phyloP scores from a whole-genome alignment of 2,113 vertebrate genomes.

The Strix uralensis region DNA sequence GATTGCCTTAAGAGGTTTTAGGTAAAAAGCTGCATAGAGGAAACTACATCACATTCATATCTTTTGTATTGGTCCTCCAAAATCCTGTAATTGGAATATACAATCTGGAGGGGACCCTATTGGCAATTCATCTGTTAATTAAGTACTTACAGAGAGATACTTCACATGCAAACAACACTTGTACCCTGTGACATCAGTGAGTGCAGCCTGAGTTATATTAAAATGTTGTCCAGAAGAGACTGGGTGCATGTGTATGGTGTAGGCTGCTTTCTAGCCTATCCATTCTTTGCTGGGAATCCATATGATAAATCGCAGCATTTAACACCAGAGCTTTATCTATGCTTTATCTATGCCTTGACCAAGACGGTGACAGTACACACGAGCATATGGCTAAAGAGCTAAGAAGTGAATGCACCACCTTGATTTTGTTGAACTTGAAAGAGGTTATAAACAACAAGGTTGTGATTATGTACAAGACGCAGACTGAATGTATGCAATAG shows the following conservation, averaged over 20 bases:
- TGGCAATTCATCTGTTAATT: background rate
- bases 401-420: background rate
- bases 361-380: background rate
- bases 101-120: background rate
- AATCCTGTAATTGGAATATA: background rate
- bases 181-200: background rate
- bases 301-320: background rate
- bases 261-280: background rate
- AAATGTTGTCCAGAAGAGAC: background rate
- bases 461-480: accelerated
- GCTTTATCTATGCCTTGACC: background rate
- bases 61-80: background rate
- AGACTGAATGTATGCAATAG: background rate
- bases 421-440: background rate
- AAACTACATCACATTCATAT: background rate
- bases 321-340: background rate
- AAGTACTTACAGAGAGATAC: background rate
- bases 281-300: background rate
- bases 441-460: background rate
- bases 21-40: background rate
- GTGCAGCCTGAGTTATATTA: background rate
- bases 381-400: background rate
- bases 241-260: background rate
- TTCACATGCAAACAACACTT: background rate
- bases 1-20: background rate